Evolutionary conservation across 2,797 vertebrate genomes (phyloP).

Genomic region (Sebastiscus tertius): DNA sequence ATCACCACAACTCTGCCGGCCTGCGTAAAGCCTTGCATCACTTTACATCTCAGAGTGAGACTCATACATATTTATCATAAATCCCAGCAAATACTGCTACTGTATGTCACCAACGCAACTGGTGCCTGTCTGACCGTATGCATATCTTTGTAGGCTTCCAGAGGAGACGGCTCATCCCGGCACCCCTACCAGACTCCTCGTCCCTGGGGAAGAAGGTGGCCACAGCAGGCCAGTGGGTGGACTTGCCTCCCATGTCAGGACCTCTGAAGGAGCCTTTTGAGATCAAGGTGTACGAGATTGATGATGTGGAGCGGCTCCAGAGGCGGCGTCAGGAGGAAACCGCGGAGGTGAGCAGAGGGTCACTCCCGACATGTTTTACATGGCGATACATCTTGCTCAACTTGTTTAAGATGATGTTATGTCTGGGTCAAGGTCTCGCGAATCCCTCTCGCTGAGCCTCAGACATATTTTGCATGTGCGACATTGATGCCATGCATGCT

Average conservation of each 20-base stretch:
- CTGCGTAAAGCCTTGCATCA: conserved; percentile 49
- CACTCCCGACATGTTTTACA: conserved; percentile 31
- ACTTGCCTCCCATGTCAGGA: conserved; percentile 93
- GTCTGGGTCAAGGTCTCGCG: conserved; percentile 46
- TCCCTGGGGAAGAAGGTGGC: conserved; percentile 91
- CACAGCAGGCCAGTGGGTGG: conserved; percentile 94
- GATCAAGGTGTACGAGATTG: conserved; percentile 99
- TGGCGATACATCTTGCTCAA: conserved; percentile 29
- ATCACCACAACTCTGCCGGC: conserved; percentile 34
- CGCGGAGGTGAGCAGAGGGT: conserved; percentile 77
- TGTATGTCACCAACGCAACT: conserved; percentile 42
- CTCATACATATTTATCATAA: conserved; percentile 67
- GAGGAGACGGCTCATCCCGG: conserved; percentile 93
- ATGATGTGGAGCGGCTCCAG: conserved; percentile 95
- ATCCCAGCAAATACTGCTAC: conserved; percentile 36
- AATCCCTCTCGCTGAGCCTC: conserved; percentile 55
- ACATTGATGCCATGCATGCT: conserved; percentile 44
- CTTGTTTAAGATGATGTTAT: conserved; percentile 46
- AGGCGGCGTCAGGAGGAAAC: conserved; percentile 88
- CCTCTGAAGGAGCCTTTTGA: conserved; percentile 97
- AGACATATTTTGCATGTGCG: conserved; percentile 58
- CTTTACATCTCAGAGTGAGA: conserved; percentile 51
- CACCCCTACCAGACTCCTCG: conserved; percentile 91
- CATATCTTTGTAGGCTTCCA: conserved; percentile 85
- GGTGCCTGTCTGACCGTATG: conserved; percentile 35